Base-by-base conservation (phyloP, 2,888 invertebrate species). In the Scaeva pyrastri region DNA sequence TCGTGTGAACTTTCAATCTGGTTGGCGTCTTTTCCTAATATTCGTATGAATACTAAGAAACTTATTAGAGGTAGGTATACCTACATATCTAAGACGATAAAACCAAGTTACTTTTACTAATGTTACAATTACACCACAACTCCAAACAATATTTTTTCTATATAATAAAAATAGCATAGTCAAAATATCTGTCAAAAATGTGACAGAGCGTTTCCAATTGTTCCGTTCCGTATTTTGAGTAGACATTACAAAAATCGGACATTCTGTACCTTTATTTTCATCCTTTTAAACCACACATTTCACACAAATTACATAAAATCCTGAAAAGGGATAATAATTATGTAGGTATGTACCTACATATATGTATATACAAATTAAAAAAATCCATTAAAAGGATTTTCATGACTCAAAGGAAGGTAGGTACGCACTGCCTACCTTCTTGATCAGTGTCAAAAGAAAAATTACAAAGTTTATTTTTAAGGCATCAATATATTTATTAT, bases 221-320 rank as follows among this genome's bases (percentile, higher is more conserved):
- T 43, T 73, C 72, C 43, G 77, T 82, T 82, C 77, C 66, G n/a
- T 50, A 58, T 71, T 50, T n/a, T n/a, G n/a, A n/a, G n/a, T n/a
- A n/a, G n/a, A n/a, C n/a, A n/a, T n/a, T n/a, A n/a, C n/a, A n/a
- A n/a, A n/a, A n/a, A n/a, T n/a, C n/a, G n/a, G n/a, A n/a, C n/a
- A n/a, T n/a, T n/a, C n/a, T n/a, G n/a, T n/a, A n/a, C n/a, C n/a
- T n/a, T 45, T 58, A 43, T 71, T 43, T 62, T 68, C 31, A 45
- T 68, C 2, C 21, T 58, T 41, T 48, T 60, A 62, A 41, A 41
- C 23, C 31, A 39, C 45, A 43, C 21, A 66, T 45, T 48, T 58
- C 50, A 45, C 14, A 55, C 39, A 70, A 68, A 80, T 66, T 7
- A n/a, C n/a, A n/a, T 66, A 50, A 77, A 82, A 39, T 43, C 72